Base-by-base conservation (phyloP, 1,140 invertebrate species). In the Drosophila arizonae region DNA sequence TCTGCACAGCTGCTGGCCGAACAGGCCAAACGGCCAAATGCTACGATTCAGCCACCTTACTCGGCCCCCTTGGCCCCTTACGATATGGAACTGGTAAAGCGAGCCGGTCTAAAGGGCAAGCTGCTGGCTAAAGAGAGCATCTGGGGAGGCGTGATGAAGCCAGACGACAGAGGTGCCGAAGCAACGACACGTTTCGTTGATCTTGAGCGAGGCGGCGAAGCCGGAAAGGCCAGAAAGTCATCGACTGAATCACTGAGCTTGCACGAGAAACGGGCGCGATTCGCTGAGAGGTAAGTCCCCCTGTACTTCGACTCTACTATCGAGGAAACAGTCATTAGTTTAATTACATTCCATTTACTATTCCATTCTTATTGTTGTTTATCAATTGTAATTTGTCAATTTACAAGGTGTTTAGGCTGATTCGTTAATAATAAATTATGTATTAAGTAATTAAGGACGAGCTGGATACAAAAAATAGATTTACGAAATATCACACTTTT, bases 51-150 rank as follows among this genome's bases (percentile, higher is more conserved):
- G 28, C 77, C 65, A 6, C 87, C 79, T 0, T 90, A 67, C 51
- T 72, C 63, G 28, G 76, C 87, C 1, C 87, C 81, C 0, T 64
- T 90, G 10, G 87, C 87, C 0, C 79, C 87, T 21, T 87, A 67
- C 43, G 70, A 90, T 9, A 75, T 81, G 79, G 87, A 90, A 26
- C 57, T 90, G 36, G 62, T 90, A 36, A 70, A 84, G 15, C 67
- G 72, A 13, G 15, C 72, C 15, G 51, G 64, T 2, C 46, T 87
- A 28, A 56, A 66, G 28, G 77, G 68, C 4, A 76, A 76, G 10
- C 50, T 87, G 33, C 17, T 54, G 10, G 39, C 41, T 17, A 28
- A 30, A 3, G 64, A 71, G 30, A 88, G 77, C 48, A 43, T 84
- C 3, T 82, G 77, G 74, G 15, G 70, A 8, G 50, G 45, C 6